Evolutionary conservation across 2,797 vertebrate species (phyloP).

Genomic region (Sphenodon punctatus): DNA sequence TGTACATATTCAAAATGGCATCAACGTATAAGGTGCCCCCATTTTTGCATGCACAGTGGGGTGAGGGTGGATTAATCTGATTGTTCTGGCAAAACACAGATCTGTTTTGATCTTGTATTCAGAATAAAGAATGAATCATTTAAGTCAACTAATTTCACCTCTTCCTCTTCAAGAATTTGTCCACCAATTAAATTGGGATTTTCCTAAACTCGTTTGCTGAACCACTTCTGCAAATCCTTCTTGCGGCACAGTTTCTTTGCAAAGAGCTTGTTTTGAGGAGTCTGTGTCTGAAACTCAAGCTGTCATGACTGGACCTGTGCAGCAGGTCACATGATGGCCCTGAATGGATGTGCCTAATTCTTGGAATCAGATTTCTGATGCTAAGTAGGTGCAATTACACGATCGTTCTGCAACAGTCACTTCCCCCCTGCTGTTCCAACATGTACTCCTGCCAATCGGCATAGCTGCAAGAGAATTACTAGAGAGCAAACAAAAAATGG

Average conservation of each 20-base stretch:
- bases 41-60: no score
- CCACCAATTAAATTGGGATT: not conserved
- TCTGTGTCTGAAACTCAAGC: not conserved
- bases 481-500: not conserved
- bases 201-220: not conserved
- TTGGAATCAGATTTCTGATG: not conserved
- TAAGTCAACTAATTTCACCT: slow-evolving; percentile 46
- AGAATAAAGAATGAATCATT: not conserved
- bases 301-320: not conserved
- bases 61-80: no score
- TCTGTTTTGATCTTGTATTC: no score
- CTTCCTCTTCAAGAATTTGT: slow-evolving; percentile 35
- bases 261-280: not conserved
- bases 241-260: not conserved
- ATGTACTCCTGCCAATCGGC: not conserved
- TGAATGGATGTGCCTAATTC: not conserved
- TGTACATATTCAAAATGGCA: no score
- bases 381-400: slow-evolving; percentile 29
- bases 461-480: not conserved
- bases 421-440: not conserved
- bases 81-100: no score
- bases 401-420: slow-evolving; percentile 4
- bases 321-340: rapidly evolving
- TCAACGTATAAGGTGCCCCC: no score
- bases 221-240: not conserved